Base-by-base conservation (phyloP, 2,888 invertebrate genomes). In the Thecophora atra region DNA sequence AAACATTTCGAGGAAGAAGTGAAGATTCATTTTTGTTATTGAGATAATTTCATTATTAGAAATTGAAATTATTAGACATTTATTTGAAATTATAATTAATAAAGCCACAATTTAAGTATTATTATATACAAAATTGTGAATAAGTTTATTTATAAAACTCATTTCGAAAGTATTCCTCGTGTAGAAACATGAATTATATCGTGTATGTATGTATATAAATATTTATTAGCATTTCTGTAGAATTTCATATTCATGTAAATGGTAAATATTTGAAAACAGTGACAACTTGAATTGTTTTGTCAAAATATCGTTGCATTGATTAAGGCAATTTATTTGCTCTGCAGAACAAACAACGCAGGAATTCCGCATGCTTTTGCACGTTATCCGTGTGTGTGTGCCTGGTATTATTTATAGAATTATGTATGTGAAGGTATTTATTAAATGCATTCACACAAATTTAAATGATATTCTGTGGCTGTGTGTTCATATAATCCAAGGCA, bases 201-300 rank as follows among this genome's bases (percentile, higher is more conserved):
- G n/a, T n/a, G n/a, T n/a, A n/a, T n/a, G n/a, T n/a, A n/a, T n/a
- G n/a, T n/a, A n/a, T n/a, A 37, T 37, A 54, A 21, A 6, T 54
- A 21, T 2, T 21, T 54, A 52, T 1, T 19, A 52, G n/a, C 17
- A 54, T 21, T 21, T 7, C 3, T 54, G 5, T 54, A 37, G 19
- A 54, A 4, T 21, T 26, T 15, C 2, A 58, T 28, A 28, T 58
- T 26, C 28, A 58, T 15, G 11, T 58, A 26, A 11, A 37, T 26
- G 52, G 66, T 66, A 66, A 52, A 66, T 54, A 52, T 66, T 54
- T 66, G 54, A 66, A n/a, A n/a, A 37, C 24, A 54, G 17, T 67
- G 54, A 67, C 67, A 67, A 19, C 54, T 56, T 67, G 37, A 67
- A 67, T 67, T 67, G 56, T 67, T 67, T 54, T 67, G 54, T 67